A percentile compares a stretch with the other conserved stretches of the same genome.
phyloP scores from a whole-genome alignment of 2,888 invertebrate species.

The Chydorus sphaericus region DNA sequence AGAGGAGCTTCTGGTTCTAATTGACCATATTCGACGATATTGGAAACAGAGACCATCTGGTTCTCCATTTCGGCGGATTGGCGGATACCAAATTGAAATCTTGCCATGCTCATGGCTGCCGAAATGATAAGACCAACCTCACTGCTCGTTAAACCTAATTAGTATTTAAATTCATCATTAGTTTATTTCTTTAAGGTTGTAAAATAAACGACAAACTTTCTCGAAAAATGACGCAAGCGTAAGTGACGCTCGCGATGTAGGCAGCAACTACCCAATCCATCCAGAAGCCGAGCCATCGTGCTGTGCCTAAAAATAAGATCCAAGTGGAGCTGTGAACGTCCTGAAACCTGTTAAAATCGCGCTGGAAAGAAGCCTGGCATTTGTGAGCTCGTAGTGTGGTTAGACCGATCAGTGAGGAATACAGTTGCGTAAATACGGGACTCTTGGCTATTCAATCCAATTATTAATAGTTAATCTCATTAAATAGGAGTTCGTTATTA shows the following conservation, averaged over 20 bases:
- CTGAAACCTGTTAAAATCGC: conserved; percentile 28
- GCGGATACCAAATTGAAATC: conserved; percentile 69
- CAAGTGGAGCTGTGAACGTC: conserved; percentile 68
- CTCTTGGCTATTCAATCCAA: conserved; percentile 29
- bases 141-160: conserved; percentile 21
- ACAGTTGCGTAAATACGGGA: conserved; percentile 50
- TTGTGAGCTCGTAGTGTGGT: conserved; percentile 43
- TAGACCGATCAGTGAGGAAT: conserved; percentile 63
- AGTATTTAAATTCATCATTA: too few species aligned
- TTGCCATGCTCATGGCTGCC: conserved; percentile 28
- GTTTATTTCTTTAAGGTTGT: too few species aligned
- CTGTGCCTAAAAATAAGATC: conserved; percentile 75
- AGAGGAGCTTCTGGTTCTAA: conserved; percentile 52
- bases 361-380: conserved; percentile 28
- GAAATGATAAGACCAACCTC: conserved; percentile 26
- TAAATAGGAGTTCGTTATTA: conserved; percentile 20
- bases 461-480: not conserved
- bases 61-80: conserved; percentile 80
- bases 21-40: conserved; percentile 60
- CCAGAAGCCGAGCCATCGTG: conserved; percentile 86
- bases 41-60: conserved; percentile 80
- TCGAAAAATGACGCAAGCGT: conserved; percentile 62
- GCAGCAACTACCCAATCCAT: conserved; percentile 74
- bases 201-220: conserved; percentile 25
- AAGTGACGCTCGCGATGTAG: conserved; percentile 71